Percentiles rank a stretch among this genome's conserved stretches.
Conservation (phyloP, 2,113 vertebrate genomes). For the Felis catus region DNA sequence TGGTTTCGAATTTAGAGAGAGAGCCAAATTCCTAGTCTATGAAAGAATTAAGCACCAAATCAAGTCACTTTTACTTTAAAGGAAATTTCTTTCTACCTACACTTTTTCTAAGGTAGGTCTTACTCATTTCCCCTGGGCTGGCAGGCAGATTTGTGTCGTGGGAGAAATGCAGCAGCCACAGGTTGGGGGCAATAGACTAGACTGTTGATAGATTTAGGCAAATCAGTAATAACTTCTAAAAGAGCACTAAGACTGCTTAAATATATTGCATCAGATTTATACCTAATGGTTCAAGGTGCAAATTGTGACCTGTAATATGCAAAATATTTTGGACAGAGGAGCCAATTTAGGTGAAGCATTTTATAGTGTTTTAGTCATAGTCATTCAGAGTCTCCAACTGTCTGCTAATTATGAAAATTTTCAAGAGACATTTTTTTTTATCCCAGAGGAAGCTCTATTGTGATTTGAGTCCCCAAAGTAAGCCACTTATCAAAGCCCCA, state of each 20-base stretch:
- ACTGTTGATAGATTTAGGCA: background rate
- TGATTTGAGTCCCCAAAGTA: background rate
- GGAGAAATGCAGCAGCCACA: background rate
- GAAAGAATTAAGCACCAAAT: slow-evolving; percentile 6
- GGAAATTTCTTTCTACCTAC: background rate
- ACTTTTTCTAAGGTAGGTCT: background rate
- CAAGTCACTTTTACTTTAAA: background rate
- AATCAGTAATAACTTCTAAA: background rate
- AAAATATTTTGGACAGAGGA: background rate
- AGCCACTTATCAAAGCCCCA: background rate
- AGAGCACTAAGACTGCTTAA: background rate
- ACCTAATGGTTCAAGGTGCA: background rate
- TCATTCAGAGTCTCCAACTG: background rate
- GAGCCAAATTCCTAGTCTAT: background rate
- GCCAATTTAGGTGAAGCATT: background rate
- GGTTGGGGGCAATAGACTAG: background rate
- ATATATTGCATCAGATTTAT: background rate
- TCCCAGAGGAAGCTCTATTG: background rate
- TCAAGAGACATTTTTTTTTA: background rate
- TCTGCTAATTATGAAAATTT: slow-evolving; percentile 32
- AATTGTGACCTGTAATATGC: background rate
- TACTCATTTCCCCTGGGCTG: background rate
- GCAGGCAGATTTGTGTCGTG: background rate
- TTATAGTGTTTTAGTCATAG: background rate
- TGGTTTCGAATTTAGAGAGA: background rate